A percentile compares a stretch with the other conserved stretches of the same genome.
Evolutionary conservation across 2,888 invertebrate genomes (phyloP).

Genomic region (Lottia gigantea): DNA sequence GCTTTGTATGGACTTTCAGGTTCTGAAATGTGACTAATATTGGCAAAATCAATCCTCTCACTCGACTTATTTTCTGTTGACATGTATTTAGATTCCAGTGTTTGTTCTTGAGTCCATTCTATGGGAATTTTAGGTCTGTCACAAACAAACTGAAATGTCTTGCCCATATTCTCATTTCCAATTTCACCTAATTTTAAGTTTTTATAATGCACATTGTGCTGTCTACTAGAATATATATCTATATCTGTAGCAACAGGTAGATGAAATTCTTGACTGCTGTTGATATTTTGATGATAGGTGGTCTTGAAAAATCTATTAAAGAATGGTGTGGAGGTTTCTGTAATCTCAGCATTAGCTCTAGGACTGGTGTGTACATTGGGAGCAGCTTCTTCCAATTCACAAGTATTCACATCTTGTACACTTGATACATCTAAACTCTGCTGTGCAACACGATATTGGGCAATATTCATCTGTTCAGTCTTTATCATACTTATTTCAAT

Average conservation of each 20-base stretch:
- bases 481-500: background rate
- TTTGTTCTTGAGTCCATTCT: background rate
- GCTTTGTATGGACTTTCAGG: background rate
- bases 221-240: background rate
- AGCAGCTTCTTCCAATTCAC: background rate
- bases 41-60: background rate
- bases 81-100: background rate
- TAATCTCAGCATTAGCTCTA: background rate
- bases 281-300: background rate
- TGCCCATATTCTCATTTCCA: constrained; percentile 1
- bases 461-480: background rate
- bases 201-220: background rate
- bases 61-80: background rate
- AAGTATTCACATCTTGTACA: background rate
- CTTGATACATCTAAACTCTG: background rate
- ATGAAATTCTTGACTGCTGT: background rate
- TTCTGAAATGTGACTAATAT: background rate
- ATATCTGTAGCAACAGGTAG: background rate
- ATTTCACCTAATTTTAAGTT: background rate
- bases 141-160: background rate
- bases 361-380: background rate
- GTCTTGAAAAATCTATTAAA: background rate
- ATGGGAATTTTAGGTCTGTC: background rate
- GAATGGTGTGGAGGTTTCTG: background rate
- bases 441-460: background rate